Evolutionary conservation across 2,797 vertebrate species (phyloP).

Genomic region (Takifugu ocellatus): DNA sequence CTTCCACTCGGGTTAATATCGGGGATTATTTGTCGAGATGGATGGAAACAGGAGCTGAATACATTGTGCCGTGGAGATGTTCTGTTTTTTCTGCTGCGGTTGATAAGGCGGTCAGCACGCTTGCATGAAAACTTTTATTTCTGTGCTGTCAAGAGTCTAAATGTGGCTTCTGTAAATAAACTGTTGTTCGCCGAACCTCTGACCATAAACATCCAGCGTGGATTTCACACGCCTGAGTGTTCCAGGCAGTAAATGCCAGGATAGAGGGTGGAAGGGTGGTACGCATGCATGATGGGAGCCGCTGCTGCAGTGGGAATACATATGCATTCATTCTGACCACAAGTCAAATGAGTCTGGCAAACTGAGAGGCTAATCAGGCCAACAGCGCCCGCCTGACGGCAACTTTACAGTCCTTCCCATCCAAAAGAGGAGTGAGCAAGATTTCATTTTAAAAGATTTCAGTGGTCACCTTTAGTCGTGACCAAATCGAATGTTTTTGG

Average conservation of each 20-base stretch:
- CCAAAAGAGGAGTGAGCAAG: neutral
- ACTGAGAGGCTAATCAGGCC: conserved; percentile 18
- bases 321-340: conserved; percentile 37
- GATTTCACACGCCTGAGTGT: conserved; percentile 19
- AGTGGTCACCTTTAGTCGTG: neutral
- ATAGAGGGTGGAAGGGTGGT: conserved; percentile 24
- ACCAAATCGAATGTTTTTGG: no score
- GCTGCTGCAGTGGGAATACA: conserved; percentile 40
- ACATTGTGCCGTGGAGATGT: neutral
- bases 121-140: neutral
- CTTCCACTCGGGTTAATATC: conserved; percentile 27
- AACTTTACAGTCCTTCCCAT: conserved; percentile 37
- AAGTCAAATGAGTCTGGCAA: conserved; percentile 46
- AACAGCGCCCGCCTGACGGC: conserved; percentile 30
- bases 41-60: neutral
- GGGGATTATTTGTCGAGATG: conserved; percentile 16
- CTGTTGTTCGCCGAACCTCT: neutral
- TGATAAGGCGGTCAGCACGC: neutral
- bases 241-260: conserved; percentile 42
- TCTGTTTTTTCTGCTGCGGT: neutral
- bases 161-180: no score
- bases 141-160: neutral
- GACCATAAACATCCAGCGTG: conserved; percentile 2
- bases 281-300: conserved; percentile 12
- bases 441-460: neutral